Evolutionary conservation across 1,140 invertebrate species (phyloP).

Genomic region (Wiebesia pumilae): DNA sequence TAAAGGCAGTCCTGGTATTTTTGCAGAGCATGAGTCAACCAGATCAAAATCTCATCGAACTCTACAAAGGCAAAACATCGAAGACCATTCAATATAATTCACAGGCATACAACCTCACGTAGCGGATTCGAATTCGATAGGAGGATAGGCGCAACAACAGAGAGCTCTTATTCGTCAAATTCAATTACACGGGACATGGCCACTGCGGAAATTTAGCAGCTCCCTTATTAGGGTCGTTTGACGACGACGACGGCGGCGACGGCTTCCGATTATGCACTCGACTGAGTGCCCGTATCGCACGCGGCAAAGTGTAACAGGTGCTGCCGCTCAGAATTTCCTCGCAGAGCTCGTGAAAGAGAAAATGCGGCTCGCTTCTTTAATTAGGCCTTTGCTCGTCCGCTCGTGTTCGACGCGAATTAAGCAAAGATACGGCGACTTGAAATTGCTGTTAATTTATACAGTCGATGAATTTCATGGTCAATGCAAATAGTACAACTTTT

Average conservation of each 20-base stretch:
- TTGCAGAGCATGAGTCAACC: too few relatives aligned
- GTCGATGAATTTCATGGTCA: neutral
- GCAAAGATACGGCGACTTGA: neutral
- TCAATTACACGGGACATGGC: conserved; percentile 30
- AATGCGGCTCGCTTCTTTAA: neutral
- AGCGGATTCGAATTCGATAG: too few relatives aligned
- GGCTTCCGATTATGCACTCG: neutral
- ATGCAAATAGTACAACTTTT: neutral
- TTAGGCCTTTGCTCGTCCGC: neutral
- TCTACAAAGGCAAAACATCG: neutral
- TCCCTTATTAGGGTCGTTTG: conserved; percentile 30
- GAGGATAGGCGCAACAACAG: neutral
- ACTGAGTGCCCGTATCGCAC: neutral
- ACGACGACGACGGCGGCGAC: neutral
- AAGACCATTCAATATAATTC: neutral
- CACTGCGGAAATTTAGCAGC: neutral
- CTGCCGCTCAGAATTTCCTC: neutral
- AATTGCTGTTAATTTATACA: neutral
- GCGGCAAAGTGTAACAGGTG: neutral
- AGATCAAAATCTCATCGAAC: conserved; percentile 18
- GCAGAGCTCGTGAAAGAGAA: neutral
- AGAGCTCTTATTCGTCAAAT: conserved; percentile 35
- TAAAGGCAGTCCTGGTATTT: too few relatives aligned
- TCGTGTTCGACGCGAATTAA: neutral
- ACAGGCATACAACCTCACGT: neutral